Conservation (phyloP, 2,888 invertebrate genomes). For the Lasioglossum zephyrum region DNA sequence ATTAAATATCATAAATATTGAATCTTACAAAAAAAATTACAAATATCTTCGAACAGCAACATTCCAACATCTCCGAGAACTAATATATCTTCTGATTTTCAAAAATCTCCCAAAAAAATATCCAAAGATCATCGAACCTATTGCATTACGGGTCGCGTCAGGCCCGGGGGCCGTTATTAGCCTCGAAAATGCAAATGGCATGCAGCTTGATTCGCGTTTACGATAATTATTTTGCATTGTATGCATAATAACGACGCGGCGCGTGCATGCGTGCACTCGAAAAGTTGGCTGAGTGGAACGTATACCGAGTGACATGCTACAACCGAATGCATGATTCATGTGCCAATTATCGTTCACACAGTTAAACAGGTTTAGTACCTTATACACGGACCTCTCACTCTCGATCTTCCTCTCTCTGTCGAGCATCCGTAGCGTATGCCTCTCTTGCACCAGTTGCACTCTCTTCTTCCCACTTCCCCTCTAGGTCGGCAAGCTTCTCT, state of each 20-base stretch:
- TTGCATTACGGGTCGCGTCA: not conserved
- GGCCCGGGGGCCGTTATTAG: slow-evolving; percentile 28
- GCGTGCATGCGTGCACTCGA: slow-evolving; percentile 52
- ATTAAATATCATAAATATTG: too few species aligned
- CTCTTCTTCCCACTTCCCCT: not conserved
- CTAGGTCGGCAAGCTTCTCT: not conserved
- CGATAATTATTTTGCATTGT: slow-evolving; percentile 78
- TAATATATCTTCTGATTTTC: not conserved
- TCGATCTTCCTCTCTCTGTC: not conserved
- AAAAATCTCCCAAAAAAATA: not conserved
- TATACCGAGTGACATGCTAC: slow-evolving; percentile 67
- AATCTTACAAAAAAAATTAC: too few species aligned
- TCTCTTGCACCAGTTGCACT: not conserved
- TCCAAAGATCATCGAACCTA: not conserved
- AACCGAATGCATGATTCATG: slow-evolving; percentile 80
- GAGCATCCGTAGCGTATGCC: not conserved
- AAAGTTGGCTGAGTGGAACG: slow-evolving; percentile 53
- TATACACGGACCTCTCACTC: slow-evolving; percentile 5
- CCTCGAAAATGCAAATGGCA: slow-evolving; percentile 61
- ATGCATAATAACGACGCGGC: slow-evolving; percentile 71
- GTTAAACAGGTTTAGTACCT: slow-evolving; percentile 63
- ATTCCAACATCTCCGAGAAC: too few species aligned
- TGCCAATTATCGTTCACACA: slow-evolving; percentile 79
- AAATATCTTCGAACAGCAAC: too few species aligned
- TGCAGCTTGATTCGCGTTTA: slow-evolving; percentile 68